Conservation (phyloP, 2,113 vertebrate species). For the Pygoscelis adeliae region DNA sequence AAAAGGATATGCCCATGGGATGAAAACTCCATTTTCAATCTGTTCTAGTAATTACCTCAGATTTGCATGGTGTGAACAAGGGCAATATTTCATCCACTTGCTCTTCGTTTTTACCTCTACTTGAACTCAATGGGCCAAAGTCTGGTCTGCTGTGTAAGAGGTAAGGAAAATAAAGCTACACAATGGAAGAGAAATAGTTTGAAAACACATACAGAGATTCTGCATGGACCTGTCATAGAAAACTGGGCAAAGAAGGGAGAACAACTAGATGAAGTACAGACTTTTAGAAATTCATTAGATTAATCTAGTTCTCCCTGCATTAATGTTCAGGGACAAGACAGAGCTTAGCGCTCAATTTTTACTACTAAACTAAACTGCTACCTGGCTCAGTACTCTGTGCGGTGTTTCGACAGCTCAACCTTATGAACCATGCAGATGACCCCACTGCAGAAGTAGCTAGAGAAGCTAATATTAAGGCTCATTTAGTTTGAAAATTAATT, state of each 20-base stretch:
- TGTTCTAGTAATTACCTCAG: not conserved
- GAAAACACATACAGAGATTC: not conserved
- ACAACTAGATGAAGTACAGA: not conserved
- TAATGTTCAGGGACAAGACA: not conserved
- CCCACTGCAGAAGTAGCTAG: not conserved
- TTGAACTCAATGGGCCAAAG: not conserved
- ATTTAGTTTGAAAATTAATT: constrained; percentile 12
- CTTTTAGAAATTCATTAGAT: not conserved
- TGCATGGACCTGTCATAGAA: not conserved
- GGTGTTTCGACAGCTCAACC: not conserved
- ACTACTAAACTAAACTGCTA: not conserved
- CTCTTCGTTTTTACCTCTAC: not conserved
- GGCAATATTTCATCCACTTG: not conserved
- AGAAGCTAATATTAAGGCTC: not conserved
- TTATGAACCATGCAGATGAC: not conserved
- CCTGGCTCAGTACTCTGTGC: not conserved
- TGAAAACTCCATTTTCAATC: constrained; percentile 7
- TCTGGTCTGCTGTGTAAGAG: not conserved
- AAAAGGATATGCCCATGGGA: not conserved
- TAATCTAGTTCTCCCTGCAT: not conserved
- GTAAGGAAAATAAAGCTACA: not conserved
- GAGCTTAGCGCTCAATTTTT: not conserved
- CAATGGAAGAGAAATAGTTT: not conserved
- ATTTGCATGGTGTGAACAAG: not conserved
- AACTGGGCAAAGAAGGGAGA: not conserved